Conservation (phyloP, 2,888 invertebrate species). For the Drosophila dives region DNA sequence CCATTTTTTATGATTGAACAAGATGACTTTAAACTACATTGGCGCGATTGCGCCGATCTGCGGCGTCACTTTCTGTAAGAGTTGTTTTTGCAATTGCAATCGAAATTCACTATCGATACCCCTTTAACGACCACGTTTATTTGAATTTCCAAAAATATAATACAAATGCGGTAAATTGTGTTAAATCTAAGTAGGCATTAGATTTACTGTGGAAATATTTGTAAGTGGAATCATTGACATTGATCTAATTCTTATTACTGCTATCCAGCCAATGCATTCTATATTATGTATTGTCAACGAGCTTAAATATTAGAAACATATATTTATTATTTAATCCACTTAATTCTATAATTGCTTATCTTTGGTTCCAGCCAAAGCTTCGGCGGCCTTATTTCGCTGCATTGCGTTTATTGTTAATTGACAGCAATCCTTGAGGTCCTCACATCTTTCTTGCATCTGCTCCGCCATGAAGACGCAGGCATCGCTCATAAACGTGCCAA, state of each 20-base stretch:
- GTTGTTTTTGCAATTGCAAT: not conserved
- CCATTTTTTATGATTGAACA: slow-evolving; percentile 16
- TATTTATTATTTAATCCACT: too few species aligned
- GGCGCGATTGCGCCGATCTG: not conserved
- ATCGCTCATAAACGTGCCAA: too few species aligned
- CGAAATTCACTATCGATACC: not conserved
- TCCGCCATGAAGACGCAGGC: too few species aligned
- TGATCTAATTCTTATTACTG: not conserved
- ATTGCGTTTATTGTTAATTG: too few species aligned
- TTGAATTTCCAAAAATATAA: not conserved
- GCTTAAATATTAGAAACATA: too few species aligned
- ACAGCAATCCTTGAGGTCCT: too few species aligned
- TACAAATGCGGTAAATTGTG: not conserved
- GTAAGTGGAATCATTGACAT: not conserved
- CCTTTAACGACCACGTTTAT: not conserved
- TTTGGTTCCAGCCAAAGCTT: too few species aligned
- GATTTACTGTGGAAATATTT: not conserved
- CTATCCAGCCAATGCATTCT: too few species aligned
- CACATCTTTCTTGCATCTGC: too few species aligned
- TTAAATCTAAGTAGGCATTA: not conserved
- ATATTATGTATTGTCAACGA: too few species aligned
- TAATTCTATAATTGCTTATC: too few species aligned
- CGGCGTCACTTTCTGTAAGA: not conserved
- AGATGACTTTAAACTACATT: not conserved
- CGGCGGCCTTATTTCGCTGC: too few species aligned